phyloP scores from a whole-genome alignment of 1,140 invertebrate species.

The Brachionus manjavacas region DNA sequence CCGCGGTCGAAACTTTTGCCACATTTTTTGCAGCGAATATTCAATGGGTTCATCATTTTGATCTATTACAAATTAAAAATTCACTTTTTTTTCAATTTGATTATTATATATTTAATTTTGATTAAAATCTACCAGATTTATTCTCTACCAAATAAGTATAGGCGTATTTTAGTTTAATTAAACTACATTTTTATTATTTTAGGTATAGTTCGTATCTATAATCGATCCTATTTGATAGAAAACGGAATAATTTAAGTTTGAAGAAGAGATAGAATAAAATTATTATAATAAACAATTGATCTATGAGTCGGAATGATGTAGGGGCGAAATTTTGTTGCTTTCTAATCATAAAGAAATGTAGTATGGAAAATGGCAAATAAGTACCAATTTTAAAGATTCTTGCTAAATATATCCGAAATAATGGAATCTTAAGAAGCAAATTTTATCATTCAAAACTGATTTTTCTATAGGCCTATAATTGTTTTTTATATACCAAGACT shows the following conservation, averaged over 20 bases:
- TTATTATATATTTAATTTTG: background rate
- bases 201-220: background rate
- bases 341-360: background rate
- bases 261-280: background rate
- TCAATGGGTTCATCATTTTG: constrained; percentile 43
- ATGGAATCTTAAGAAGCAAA: background rate
- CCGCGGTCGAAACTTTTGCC: constrained; percentile 40
- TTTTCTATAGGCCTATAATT: background rate
- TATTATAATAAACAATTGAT: background rate
- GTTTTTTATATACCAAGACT: constrained; percentile 5
- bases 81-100: background rate
- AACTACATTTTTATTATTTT: background rate
- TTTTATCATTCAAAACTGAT: background rate
- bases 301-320: background rate
- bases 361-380: background rate
- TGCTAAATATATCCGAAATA: background rate
- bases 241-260: background rate
- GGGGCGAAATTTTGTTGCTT: background rate
- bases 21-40: constrained; percentile 33
- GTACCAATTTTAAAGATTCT: background rate
- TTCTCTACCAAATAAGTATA: background rate
- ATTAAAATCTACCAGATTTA: background rate
- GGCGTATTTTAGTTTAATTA: background rate
- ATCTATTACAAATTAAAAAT: background rate
- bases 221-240: background rate